Evolutionary conservation across 2,888 invertebrate genomes (phyloP), one percentile per base, ranked within the genome.

Genomic region (Palloptera scutellata): DNA sequence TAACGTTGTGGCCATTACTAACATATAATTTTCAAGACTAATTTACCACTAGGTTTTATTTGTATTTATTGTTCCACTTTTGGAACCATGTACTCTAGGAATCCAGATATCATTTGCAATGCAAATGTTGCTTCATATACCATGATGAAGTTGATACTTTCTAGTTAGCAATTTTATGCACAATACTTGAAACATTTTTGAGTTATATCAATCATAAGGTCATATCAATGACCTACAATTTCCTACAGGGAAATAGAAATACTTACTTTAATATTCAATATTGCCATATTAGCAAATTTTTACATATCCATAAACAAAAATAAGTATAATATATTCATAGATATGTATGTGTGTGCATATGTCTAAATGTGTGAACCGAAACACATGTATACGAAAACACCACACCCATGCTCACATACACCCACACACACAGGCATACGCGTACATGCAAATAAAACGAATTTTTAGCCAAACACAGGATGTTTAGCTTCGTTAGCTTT

Each of bases 231-330:
- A 2, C n/a, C 13, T 15, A 57, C 17, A 30, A 30, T 42, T 15
- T 17, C 54, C 65, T 61, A 57, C 60, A 63, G 60, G 30, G 41
- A 40, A 41, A 62, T 54, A 61, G 66, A 66, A 68, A 68, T 68
- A 60, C 42, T 66, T n/a, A n/a, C n/a, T n/a, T n/a, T n/a, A n/a
- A n/a, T n/a, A n/a, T n/a, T 45, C 57, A 65, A 65, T 65, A 63
- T 67, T 70, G 66, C 66, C 66, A 61, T 66, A 70, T 66, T 68
- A 70, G 61, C 70, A 60, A 66, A 52, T 58, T 13, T 63, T 68
- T 61, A 11, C 30, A 30, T 30, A 30, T 20, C 40, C 9, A 48
- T 6, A 48, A 13, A 6, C 48, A 48, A 1, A 48, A 3, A 48
- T 15, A 48, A 45, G 13, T 45, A 45, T 13, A 45, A 13, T 10